Base-by-base conservation (phyloP, 2,113 vertebrate species). In the Mustelus asterias region DNA sequence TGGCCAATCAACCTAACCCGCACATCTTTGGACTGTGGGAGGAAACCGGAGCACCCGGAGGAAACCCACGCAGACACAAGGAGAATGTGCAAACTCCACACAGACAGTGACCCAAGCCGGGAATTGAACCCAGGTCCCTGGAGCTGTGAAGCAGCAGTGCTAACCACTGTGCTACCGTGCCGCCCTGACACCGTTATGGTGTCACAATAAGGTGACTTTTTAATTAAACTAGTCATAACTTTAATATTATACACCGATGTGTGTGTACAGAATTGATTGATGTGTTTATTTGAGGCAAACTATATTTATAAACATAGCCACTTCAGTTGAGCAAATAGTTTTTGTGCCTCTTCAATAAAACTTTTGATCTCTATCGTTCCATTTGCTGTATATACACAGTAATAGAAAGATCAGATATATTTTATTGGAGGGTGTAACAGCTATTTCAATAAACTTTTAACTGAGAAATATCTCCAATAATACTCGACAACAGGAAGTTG, bases 391-490 rank as follows among this genome's bases (percentile, higher is more conserved):
- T 58, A 89, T 89, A 29, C 26, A 89, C 24, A 54, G 29, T 89
- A 89, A 89, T 58, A 89, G 54, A 20, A 58, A 89, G 48, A 58
- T 89, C 86, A 89, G 86, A 89, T 89, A 89, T 54, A 48, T 89
- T 58, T 44, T 60, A 89, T 22, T 89, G 48, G 24, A 33, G 48
- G 48, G 26, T 89, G 14, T 89, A 89, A 89, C 44, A 88, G 44
- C 16, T 89, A 13, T 88, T 89, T 58, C 86, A 89, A 48, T 60
- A 89, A 89, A 89, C 96, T 97, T 96, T 97, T 95, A 96, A 96
- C 96, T 95, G 96, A 98, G 98, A 98, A 97, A 97, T 96, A 96
- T 95, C 85, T 96, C 78, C 96, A 97, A 97, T 97, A 98, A 97
- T 96, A 96, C 96, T 96, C 96, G 33, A 72, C 96, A 93, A 54